Percentiles rank a stretch among this genome's conserved stretches.
Evolutionary conservation across 2,888 invertebrate species (phyloP).

Genomic region (Cryptus viduatorius): DNA sequence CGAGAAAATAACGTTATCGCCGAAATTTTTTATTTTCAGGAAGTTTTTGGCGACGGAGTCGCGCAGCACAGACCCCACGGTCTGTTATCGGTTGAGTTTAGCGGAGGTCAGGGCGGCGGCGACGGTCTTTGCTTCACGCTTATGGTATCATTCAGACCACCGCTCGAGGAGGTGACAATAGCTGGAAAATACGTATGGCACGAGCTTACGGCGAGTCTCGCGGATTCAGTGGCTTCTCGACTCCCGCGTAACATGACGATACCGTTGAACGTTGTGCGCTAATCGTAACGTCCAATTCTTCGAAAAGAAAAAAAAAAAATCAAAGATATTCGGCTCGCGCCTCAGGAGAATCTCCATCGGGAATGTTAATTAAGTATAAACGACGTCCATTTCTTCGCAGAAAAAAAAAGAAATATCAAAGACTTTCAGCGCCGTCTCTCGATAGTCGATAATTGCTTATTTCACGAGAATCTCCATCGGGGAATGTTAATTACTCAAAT

Average conservation of each 20-base stretch:
- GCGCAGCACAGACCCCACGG: conserved; percentile 94
- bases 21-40: conserved; percentile 83
- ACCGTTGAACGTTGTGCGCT: conserved; percentile 93
- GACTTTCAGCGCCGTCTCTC: no score
- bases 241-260: conserved; percentile 92
- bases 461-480: conserved; percentile 1
- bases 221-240: conserved; percentile 89
- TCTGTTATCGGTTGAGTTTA: conserved; percentile 91
- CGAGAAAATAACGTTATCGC: no score
- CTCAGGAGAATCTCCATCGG: conserved; percentile 7
- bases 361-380: neutral
- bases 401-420: no score
- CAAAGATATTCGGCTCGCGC: neutral
- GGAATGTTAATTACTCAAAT: conserved; percentile 13
- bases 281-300: conserved; percentile 72
- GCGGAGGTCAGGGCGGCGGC: conserved; percentile 86
- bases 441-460: no score
- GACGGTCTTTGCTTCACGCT: conserved; percentile 94
- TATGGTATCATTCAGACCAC: conserved; percentile 93
- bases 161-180: conserved; percentile 94
- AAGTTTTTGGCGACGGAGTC: conserved; percentile 95
- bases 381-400: no score
- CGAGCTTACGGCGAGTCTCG: conserved; percentile 90
- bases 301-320: conserved; percentile 13
- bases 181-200: conserved; percentile 97